Evolutionary conservation across 2,113 vertebrate genomes (phyloP).

Genomic region (Miniopterus natalensis): DNA sequence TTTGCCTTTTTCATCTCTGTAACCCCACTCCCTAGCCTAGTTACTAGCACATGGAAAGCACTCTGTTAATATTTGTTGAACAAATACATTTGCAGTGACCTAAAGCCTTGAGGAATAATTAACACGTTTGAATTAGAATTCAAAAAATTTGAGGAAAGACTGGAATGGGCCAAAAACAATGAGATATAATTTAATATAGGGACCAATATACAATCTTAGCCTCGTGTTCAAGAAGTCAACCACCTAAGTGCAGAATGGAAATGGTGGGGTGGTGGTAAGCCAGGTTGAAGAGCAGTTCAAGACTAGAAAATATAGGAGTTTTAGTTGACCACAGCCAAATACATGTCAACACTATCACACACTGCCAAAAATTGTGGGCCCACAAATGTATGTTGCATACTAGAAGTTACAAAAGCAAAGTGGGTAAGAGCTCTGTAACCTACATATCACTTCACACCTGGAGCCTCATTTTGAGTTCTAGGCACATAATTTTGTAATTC

Average conservation of each 20-base stretch:
- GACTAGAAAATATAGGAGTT: background rate
- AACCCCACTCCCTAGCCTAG: background rate
- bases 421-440: background rate
- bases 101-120: slow-evolving; percentile 31
- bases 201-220: background rate
- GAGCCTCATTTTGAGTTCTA: background rate
- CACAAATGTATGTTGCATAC: background rate
- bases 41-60: background rate
- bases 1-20: slow-evolving; percentile 26
- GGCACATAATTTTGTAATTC: background rate
- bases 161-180: background rate
- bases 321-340: background rate
- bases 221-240: background rate
- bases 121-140: slow-evolving; percentile 44
- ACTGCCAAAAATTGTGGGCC: background rate
- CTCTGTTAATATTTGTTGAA: slow-evolving; percentile 20
- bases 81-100: background rate
- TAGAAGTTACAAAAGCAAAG: background rate
- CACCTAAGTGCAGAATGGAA: background rate
- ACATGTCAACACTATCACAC: background rate
- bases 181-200: background rate
- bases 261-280: background rate
- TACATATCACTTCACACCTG: background rate
- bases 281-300: background rate
- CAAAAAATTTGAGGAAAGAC: background rate